Percentiles rank a stretch among this genome's conserved stretches.
These are phyloP conservation scores for Drosophila biarmipes DNA, from an alignment of 1,140 invertebrate species.

Conservation along the genomic window DNA sequence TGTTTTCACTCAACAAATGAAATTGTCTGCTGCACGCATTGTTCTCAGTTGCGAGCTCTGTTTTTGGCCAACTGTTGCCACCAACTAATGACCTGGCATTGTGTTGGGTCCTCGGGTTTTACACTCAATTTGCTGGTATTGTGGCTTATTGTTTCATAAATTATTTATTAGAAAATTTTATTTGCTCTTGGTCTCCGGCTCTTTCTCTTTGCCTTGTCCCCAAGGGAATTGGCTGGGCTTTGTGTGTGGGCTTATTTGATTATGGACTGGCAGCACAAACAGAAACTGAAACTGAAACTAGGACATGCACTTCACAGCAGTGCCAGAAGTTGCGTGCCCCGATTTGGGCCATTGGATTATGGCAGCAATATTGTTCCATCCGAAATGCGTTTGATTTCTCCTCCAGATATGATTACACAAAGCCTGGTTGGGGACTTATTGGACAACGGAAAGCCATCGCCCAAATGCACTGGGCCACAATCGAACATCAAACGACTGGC, in stretches of 20 bases:
- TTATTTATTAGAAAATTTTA: slow-evolving; percentile 70
- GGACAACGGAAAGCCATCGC: slow-evolving; percentile 7
- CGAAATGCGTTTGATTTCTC: slow-evolving; percentile 3
- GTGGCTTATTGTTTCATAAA: slow-evolving; percentile 68
- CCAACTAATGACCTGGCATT: slow-evolving; percentile 72
- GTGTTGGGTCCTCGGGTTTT: slow-evolving; percentile 65
- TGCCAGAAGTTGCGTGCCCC: slow-evolving; percentile 21
- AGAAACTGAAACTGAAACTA: slow-evolving; percentile 10
- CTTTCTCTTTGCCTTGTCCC: not conserved
- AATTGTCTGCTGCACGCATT: slow-evolving; percentile 68
- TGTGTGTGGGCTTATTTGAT: slow-evolving; percentile 24
- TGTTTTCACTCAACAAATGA: slow-evolving; percentile 74
- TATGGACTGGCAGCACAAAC: slow-evolving; percentile 2
- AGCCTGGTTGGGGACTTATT: slow-evolving; percentile 6
- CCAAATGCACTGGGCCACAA: slow-evolving; percentile 25
- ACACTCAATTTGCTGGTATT: slow-evolving; percentile 71
- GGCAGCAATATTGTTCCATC: slow-evolving; percentile 18
- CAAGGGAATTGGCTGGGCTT: slow-evolving; percentile 21
- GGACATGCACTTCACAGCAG: slow-evolving; percentile 16
- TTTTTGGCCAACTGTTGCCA: slow-evolving; percentile 42
- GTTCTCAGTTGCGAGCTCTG: slow-evolving; percentile 13
- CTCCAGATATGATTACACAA: slow-evolving; percentile 20
- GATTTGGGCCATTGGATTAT: slow-evolving; percentile 37
- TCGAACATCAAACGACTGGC: slow-evolving; percentile 29
- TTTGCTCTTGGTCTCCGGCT: slow-evolving; percentile 23